A percentile compares a stretch with the other conserved stretches of the same genome.
Evolutionary conservation across 2,797 vertebrate genomes (phyloP).

Genomic region (Epinephelus awoara): DNA sequence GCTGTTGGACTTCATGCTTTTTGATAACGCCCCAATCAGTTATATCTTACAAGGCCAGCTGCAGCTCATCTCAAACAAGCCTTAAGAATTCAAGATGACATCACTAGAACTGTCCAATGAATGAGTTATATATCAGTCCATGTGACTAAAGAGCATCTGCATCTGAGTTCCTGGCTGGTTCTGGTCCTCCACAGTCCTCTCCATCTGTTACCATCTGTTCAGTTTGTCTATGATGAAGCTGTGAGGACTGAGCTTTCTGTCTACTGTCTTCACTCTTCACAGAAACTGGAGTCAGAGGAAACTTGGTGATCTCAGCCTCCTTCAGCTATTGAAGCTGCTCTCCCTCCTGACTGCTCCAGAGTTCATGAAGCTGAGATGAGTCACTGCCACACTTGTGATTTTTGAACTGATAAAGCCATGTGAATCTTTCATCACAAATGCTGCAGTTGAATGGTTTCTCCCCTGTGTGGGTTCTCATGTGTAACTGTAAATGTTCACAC

Average conservation of each 20-base stretch:
- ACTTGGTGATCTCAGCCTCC: neutral
- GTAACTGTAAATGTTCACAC: neutral
- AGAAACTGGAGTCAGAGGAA: neutral
- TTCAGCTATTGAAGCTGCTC: neutral
- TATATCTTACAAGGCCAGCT: too few species aligned
- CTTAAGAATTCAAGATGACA: too few species aligned
- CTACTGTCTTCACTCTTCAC: neutral
- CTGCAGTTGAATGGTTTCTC: slow-evolving; percentile 10
- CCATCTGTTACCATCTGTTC: too few species aligned
- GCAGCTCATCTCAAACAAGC: too few species aligned
- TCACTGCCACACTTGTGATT: slow-evolving; percentile 1
- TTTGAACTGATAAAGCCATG: slow-evolving; percentile 6
- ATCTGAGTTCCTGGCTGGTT: neutral
- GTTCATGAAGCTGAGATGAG: neutral
- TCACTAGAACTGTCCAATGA: slow-evolving; percentile 20
- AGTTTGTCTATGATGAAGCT: neutral
- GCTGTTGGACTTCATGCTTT: too few species aligned
- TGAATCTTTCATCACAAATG: neutral
- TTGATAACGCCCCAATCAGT: too few species aligned
- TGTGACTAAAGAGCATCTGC: neutral
- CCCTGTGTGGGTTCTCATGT: slow-evolving; percentile 19
- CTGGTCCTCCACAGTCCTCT: slow-evolving; percentile 2
- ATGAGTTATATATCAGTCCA: neutral
- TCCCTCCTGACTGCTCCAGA: neutral
- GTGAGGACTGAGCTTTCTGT: neutral